Base-by-base conservation (phyloP, 2,888 invertebrate species). In the Opisthograptis luteolata region DNA sequence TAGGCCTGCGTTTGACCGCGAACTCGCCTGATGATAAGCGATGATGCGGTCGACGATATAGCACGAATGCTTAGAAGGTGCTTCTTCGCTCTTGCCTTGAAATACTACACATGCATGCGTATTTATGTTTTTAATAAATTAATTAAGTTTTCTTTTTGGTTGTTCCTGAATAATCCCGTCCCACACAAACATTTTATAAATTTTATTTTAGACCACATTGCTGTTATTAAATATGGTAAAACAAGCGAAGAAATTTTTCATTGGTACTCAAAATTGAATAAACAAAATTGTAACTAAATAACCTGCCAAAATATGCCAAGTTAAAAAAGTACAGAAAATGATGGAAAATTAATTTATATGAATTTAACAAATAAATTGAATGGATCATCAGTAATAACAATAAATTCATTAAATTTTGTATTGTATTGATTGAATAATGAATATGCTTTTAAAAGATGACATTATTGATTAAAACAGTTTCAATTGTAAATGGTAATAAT, bases 381-480 rank as follows among this genome's bases (percentile, higher is more conserved):
- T 62, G 60, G 64, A 70, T 70, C 64, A 65, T 73, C 69, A 69
- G 66, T 62, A 80, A 72, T 74, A 70, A 68, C 68, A 81, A 78
- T 81, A 69, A 80, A 81, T 85, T 81, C 75, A 85, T 84, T 77
- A 67, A 70, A 77, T 78, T 73, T 72, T 47, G 67, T 66, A 76
- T 79, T 71, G 65, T 59, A 71, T 78, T 71, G 65, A 79, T 76
- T 78, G 57, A 64, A 81, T 81, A n/a, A n/a, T n/a, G n/a, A n/a
- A n/a, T n/a, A n/a, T 79, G 68, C 68, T 75, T 73, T 68, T 69
- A 65, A 62, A 67, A 56, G 63, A 68, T 64, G 66, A 66, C 58
- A 69, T 52, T 58, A 67, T 69, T 67, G 67, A 62, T 70, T 71
- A 64, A 71, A 71, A 67, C 63, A 59, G 64, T 50, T 58, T 45